phyloP scores from a whole-genome alignment of 2,113 vertebrate genomes.

The Numida meleagris region DNA sequence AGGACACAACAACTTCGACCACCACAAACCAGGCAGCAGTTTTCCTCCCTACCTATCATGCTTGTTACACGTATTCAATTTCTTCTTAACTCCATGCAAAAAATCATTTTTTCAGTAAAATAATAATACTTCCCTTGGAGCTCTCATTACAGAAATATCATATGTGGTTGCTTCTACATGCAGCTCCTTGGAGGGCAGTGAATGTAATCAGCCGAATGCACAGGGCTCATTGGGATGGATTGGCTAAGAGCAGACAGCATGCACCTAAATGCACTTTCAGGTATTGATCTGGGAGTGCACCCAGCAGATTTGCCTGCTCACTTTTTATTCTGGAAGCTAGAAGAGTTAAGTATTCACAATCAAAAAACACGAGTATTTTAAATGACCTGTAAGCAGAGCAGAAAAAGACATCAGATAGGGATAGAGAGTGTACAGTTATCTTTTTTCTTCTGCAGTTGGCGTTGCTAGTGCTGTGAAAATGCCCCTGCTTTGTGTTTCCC shows the following conservation, averaged over 20 bases:
- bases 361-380: background rate
- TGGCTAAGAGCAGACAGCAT: background rate
- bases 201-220: background rate
- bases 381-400: background rate
- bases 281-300: background rate
- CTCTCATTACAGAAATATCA: background rate
- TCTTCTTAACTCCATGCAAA: background rate
- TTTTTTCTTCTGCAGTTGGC: background rate
- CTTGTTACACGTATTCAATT: background rate
- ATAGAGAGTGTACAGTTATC: fast-evolving
- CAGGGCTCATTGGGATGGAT: background rate
- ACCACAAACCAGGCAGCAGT: background rate
- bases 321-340: background rate
- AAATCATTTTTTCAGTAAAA: background rate
- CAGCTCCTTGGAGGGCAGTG: background rate
- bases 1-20: background rate
- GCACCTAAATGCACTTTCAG: background rate
- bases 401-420: background rate
- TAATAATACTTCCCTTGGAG: background rate
- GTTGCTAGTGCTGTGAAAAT: background rate
- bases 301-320: background rate
- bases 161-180: background rate
- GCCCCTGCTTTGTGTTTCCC: fast-evolving
- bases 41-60: background rate
- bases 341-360: background rate